These are phyloP conservation scores for Dipodomys merriami DNA, from an alignment of 2,113 vertebrate species.

Conservation along the genomic window DNA sequence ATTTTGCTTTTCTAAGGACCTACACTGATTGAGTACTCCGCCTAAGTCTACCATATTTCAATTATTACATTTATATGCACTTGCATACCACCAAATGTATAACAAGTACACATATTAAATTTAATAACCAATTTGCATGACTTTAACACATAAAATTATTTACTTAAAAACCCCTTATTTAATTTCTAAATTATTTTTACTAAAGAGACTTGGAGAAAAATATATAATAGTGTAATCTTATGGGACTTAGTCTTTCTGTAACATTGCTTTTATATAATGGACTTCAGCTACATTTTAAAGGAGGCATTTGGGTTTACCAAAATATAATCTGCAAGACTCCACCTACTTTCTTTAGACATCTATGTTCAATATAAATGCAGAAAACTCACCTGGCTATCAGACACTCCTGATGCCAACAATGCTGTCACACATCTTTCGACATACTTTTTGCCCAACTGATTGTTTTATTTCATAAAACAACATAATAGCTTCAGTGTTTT, in stretches of 20 bases:
- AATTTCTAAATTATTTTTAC: conserved; percentile 19
- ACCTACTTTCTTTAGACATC: neutral
- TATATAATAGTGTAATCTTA: neutral
- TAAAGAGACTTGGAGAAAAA: conserved; percentile 35
- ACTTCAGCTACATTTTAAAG: conserved; percentile 11
- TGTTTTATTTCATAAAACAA: conserved; percentile 68
- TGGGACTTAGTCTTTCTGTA: neutral
- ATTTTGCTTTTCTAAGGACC: too few relatives aligned
- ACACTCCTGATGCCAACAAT: neutral
- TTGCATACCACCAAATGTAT: too few relatives aligned
- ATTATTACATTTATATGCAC: too few relatives aligned
- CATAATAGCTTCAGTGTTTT: conserved; percentile 64
- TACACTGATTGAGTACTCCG: too few relatives aligned
- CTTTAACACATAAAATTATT: conserved; percentile 8
- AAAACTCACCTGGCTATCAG: conserved; percentile 10
- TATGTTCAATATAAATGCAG: neutral
- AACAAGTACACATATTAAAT: neutral
- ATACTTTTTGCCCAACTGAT: conserved; percentile 63
- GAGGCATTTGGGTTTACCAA: neutral
- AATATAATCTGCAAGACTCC: neutral
- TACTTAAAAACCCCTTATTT: neutral
- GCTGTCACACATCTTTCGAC: conserved; percentile 24
- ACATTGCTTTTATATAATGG: conserved; percentile 8
- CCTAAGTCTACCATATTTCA: too few relatives aligned
- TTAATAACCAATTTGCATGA: neutral